These are phyloP conservation scores for Porites rus DNA, from an alignment of 92 coral and sea anemone genomes.

Conservation along the genomic window DNA sequence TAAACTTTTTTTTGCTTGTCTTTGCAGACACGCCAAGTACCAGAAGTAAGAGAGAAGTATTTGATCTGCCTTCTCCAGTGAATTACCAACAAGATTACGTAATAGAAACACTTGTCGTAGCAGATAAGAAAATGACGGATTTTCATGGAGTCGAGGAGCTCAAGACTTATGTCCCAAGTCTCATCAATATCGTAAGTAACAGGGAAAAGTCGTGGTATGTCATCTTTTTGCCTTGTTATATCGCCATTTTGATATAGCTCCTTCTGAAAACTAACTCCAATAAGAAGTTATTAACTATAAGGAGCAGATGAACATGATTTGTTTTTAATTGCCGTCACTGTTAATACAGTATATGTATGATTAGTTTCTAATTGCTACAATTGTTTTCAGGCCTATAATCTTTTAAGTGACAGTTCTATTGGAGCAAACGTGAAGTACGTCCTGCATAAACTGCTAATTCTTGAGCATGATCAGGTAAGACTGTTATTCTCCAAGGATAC, in stretches of 20 bases:
- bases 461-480: slow-evolving; percentile 67
- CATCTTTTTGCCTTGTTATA: no score
- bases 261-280: no score
- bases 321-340: no score
- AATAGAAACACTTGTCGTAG: slow-evolving; percentile 78
- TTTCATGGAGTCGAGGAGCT: slow-evolving; percentile 70
- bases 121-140: slow-evolving; percentile 69
- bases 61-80: slow-evolving; percentile 25
- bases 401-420: slow-evolving; percentile 65
- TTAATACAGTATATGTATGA: no score
- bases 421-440: slow-evolving; percentile 70
- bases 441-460: slow-evolving; percentile 65
- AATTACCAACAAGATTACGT: slow-evolving; percentile 24
- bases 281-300: no score
- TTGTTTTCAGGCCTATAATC: slow-evolving; percentile 56
- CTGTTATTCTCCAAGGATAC: no score
- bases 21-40: slow-evolving; percentile 18
- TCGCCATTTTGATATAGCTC: no score
- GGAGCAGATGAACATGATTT: no score
- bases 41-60: slow-evolving; percentile 13
- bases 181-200: slow-evolving; percentile 72
- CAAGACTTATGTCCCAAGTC: slow-evolving; percentile 69
- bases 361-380: no score
- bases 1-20: neutral
- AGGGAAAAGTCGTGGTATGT: no score